A percentile compares a stretch with the other conserved stretches of the same genome.
Conservation (phyloP, 2,888 invertebrate species). For the Gisinianus flammeolus region DNA sequence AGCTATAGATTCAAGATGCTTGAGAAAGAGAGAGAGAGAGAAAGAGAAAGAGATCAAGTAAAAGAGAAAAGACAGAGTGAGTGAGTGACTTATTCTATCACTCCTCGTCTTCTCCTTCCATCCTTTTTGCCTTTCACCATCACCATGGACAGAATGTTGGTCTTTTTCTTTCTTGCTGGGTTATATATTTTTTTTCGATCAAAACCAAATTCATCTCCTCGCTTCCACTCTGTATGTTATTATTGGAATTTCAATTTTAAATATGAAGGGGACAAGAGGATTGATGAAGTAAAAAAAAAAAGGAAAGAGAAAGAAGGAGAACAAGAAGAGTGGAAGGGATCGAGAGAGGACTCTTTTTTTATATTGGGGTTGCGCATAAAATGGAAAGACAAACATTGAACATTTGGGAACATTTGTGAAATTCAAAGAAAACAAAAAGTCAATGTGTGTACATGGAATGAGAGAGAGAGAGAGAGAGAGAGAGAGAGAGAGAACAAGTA, state of each 20-base stretch:
- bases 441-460: background rate
- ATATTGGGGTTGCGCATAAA: conserved; percentile 22
- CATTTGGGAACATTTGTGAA: conserved; percentile 26
- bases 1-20: background rate
- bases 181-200: too few relatives aligned
- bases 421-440: conserved; percentile 49
- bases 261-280: conserved; percentile 13
- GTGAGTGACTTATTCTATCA: too few relatives aligned
- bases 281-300: background rate
- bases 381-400: conserved; percentile 48
- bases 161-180: too few relatives aligned
- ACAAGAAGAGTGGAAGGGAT: background rate
- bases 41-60: background rate
- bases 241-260: conserved; percentile 51
- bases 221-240: conserved; percentile 47
- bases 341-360: background rate
- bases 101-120: background rate
- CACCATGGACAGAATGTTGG: too few relatives aligned
- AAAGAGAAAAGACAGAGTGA: too few relatives aligned
- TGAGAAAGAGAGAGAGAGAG: background rate
- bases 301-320: conserved; percentile 3
- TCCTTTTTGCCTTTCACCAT: background rate
- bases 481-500: background rate
- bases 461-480: background rate
- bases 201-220: conserved; percentile 48